Conservation (phyloP, 1,140 invertebrate species). For the Mya arenaria region DNA sequence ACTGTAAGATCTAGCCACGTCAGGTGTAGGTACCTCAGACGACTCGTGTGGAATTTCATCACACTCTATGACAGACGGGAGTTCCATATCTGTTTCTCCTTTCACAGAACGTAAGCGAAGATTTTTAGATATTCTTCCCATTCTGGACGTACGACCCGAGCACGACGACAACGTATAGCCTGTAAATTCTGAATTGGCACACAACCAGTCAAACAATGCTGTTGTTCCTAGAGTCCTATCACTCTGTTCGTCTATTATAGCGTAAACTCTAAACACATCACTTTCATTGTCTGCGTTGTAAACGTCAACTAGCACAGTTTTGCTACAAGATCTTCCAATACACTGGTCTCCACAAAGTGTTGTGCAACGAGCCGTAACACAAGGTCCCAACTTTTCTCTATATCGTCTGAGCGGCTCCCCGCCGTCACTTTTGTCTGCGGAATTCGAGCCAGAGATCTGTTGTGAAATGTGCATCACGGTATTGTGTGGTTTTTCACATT, state of each 20-base stretch:
- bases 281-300: neutral
- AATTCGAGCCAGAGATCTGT: neutral
- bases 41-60: conserved; percentile 1
- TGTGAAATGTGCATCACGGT: neutral
- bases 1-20: neutral
- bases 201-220: conserved; percentile 35
- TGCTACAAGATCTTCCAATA: conserved; percentile 50
- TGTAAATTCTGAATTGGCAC: neutral
- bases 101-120: neutral
- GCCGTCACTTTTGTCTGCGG: neutral
- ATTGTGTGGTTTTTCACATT: neutral
- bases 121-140: neutral
- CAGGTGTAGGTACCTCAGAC: neutral
- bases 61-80: neutral
- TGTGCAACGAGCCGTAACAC: conserved; percentile 5
- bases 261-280: conserved; percentile 31
- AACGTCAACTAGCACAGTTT: conserved; percentile 39
- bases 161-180: neutral
- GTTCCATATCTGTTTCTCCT: neutral
- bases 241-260: conserved; percentile 57
- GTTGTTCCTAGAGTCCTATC: conserved; percentile 32
- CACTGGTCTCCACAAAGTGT: conserved; percentile 19
- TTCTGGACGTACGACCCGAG: neutral
- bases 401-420: neutral
- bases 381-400: neutral